A percentile compares a stretch with the other conserved stretches of the same genome.
These are phyloP conservation scores for Agrypnia vestita DNA, from an alignment of 1,140 invertebrate species.

Conservation along the genomic window DNA sequence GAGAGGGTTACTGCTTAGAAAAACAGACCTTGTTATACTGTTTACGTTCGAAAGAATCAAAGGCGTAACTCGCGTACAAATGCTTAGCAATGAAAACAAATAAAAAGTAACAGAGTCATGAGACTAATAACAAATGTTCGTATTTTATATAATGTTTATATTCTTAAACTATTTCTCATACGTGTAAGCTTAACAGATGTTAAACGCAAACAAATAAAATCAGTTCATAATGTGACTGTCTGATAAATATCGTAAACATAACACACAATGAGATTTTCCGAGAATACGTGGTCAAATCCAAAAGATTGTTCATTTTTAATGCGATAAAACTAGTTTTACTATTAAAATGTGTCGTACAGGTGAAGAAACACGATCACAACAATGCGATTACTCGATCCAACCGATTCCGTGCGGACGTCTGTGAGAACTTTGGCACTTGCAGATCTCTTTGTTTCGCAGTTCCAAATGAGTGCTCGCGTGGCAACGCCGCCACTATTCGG, in stretches of 20 bases:
- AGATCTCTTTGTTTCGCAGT: no score
- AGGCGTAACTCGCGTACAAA: conserved; percentile 30
- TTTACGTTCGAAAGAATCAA: conserved; percentile 34
- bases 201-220: background rate
- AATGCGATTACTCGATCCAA: no score
- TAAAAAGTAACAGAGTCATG: conserved; percentile 18
- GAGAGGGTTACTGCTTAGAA: background rate
- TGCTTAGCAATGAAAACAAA: conserved; percentile 54
- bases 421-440: no score
- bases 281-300: no score
- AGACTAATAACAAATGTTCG: background rate
- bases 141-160: conserved; percentile 7
- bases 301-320: no score
- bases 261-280: background rate
- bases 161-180: conserved; percentile 4
- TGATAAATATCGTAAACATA: background rate
- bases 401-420: no score
- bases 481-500: no score
- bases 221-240: background rate
- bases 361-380: no score
- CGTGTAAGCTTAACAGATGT: background rate
- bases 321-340: no score
- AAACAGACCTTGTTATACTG: background rate
- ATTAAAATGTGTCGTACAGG: no score
- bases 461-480: no score